phyloP scores from a whole-genome alignment of 1,140 invertebrate species.

The Drosophila micromelanica region DNA sequence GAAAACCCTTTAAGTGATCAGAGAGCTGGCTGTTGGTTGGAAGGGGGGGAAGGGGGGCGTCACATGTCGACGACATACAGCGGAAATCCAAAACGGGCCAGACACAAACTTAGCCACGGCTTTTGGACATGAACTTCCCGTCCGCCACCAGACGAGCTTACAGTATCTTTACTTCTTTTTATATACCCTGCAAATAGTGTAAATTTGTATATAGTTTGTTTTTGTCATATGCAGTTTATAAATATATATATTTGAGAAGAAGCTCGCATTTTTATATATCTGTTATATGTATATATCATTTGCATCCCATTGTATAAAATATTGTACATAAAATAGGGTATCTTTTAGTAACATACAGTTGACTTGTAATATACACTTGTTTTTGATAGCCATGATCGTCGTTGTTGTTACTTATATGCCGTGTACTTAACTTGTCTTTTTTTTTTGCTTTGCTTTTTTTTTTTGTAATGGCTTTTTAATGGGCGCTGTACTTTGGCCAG shows the following conservation, averaged over 20 bases:
- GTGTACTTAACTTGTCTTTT: conserved; percentile 57
- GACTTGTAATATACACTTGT: not conserved
- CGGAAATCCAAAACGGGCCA: conserved; percentile 65
- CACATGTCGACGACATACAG: conserved; percentile 50
- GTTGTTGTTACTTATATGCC: conserved; percentile 46
- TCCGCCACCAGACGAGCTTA: conserved; percentile 30
- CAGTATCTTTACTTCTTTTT: conserved; percentile 20
- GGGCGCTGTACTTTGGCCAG: conserved; percentile 46
- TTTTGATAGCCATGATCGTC: conserved; percentile 6
- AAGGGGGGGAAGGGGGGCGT: not conserved
- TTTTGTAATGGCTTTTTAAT: conserved; percentile 53
- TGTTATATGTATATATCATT: no score
- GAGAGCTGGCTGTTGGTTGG: no score
- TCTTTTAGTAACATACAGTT: not conserved
- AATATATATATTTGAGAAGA: no score
- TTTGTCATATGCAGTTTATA: no score
- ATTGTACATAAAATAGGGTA: not conserved
- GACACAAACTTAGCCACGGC: conserved; percentile 8
- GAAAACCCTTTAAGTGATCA: conserved; percentile 68
- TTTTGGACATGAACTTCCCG: conserved; percentile 71
- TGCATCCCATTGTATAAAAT: not conserved
- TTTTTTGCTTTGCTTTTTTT: not conserved
- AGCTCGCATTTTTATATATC: no score
- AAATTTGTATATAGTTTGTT: no score
- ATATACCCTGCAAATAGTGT: conserved; percentile 20